Evolutionary conservation across 2,113 vertebrate genomes (phyloP), one percentile per base, ranked within the genome.

Genomic region (Nesoenas mayeri): DNA sequence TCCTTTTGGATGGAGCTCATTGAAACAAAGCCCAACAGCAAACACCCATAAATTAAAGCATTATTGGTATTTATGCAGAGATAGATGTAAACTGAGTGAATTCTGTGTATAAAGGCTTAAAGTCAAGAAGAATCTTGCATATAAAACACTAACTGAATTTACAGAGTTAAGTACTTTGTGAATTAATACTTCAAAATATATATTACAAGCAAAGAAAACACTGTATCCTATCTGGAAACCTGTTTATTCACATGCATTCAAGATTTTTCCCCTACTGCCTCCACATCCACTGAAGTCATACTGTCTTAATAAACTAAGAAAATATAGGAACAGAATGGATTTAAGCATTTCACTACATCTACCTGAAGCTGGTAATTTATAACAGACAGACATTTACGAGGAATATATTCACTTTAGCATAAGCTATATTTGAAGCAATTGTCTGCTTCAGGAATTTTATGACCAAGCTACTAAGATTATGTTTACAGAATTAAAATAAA

Each of bases 1-100:
- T 97, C 94, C 89, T 96, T 97, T 91, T 90, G 83, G 93, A 97
- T 96, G 64, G 67, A 94, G 92, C 72, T 97, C 84, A 69, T 97
- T 98, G 96, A 96, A 98, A 97, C 94, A 97, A 97, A 97, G 96
- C 94, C 92, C 95, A 97, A 97, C 82, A 94, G 91, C 90, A 93
- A 94, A 71, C 36, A 92, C 67, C 78, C 87, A 96, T 97, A 97
- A 97, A 98, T 97, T 95, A 97, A 89, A 96, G 81, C 56, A 87
- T 95, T 97, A 95, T 92, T 94, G 86, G 77, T 96, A 96, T 97
- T 96, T 97, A 93, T 74, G 89, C 96, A 91, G 26, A 87, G 53
- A 91, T 83, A 60, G 44, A 87, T 0, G 16, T 75, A 94, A 97
- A 89, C 65, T 19, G 29, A 89, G 78, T 65, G 85, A 93, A 91